These are phyloP conservation scores for Abscondita cerata DNA, from an alignment of 2,888 invertebrate genomes.

Conservation along the genomic window DNA sequence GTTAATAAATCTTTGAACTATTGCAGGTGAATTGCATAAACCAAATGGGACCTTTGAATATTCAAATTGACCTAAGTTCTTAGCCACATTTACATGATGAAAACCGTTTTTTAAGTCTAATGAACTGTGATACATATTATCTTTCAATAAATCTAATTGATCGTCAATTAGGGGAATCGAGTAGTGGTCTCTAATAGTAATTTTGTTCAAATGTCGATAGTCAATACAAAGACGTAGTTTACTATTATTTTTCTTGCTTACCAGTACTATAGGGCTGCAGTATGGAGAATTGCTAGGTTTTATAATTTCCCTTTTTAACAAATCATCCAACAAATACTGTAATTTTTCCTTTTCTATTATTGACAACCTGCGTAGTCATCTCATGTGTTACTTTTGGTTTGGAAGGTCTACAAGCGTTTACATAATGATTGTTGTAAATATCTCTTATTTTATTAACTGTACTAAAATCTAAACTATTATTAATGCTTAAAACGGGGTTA, in stretches of 20 bases:
- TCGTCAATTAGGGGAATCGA: conserved; percentile 44
- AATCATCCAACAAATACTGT: too few species aligned
- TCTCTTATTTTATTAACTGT: too few species aligned
- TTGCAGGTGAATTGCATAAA: conserved; percentile 28
- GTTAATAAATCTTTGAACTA: background rate
- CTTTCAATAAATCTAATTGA: conserved; percentile 41
- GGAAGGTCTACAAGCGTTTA: too few species aligned
- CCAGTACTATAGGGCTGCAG: conserved; percentile 39
- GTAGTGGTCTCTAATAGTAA: conserved; percentile 40
- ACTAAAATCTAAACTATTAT: too few species aligned
- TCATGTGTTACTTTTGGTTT: too few species aligned
- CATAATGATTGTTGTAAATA: too few species aligned
- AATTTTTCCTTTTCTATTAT: too few species aligned
- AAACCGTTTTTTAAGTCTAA: conserved; percentile 48
- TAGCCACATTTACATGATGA: conserved; percentile 42
- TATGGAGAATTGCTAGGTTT: conserved; percentile 45
- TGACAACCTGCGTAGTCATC: too few species aligned
- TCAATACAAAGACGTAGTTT: conserved; percentile 42
- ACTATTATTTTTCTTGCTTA: conserved; percentile 41
- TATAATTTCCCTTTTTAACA: too few species aligned
- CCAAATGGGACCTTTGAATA: conserved; percentile 48
- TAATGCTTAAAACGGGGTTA: too few species aligned
- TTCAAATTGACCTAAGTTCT: conserved; percentile 45
- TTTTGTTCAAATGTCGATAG: conserved; percentile 41
- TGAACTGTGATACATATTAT: conserved; percentile 42